Percentiles rank a stretch among this genome's conserved stretches.
Evolutionary conservation across 2,888 invertebrate species (phyloP).

Genomic region (Sthenelais limicola): DNA sequence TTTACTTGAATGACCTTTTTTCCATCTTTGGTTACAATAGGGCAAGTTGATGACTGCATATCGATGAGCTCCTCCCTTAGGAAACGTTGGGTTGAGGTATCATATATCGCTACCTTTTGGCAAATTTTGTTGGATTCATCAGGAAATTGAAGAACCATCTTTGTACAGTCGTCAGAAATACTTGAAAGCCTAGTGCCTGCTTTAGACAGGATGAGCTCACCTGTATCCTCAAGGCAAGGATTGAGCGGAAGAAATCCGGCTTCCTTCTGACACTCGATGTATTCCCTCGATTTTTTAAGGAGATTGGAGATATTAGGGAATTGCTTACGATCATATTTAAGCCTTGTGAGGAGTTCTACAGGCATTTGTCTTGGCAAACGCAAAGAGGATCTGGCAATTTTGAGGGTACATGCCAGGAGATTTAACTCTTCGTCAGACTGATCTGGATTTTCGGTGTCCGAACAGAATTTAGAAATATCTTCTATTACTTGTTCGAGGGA

Average conservation of each 20-base stretch:
- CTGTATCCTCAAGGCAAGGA: conserved; percentile 11
- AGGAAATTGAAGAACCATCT: background rate
- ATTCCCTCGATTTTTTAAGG: conserved; percentile 14
- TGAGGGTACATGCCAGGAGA: conserved; percentile 4
- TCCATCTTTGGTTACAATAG: no score
- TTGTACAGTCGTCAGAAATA: background rate
- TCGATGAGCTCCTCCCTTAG: no score
- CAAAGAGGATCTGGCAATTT: background rate
- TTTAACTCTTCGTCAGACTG: conserved; percentile 22
- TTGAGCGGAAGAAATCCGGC: conserved; percentile 14
- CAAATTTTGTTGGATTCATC: no score
- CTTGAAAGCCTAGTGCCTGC: background rate
- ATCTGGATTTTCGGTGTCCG: background rate
- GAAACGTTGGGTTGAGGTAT: no score
- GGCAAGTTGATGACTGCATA: no score
- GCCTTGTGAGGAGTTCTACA: conserved; percentile 12
- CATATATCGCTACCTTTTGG: no score
- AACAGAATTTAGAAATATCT: conserved; percentile 7
- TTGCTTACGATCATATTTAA: conserved; percentile 4
- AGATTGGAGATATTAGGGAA: conserved; percentile 12
- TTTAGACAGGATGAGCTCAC: background rate
- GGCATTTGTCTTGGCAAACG: background rate
- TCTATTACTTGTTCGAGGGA: background rate
- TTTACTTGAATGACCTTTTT: no score
- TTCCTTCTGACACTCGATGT: background rate